Percentiles rank a stretch among this genome's conserved stretches.
These are phyloP conservation scores for Amphipyra berbera DNA, from an alignment of 2,888 invertebrate genomes.

Conservation along the genomic window DNA sequence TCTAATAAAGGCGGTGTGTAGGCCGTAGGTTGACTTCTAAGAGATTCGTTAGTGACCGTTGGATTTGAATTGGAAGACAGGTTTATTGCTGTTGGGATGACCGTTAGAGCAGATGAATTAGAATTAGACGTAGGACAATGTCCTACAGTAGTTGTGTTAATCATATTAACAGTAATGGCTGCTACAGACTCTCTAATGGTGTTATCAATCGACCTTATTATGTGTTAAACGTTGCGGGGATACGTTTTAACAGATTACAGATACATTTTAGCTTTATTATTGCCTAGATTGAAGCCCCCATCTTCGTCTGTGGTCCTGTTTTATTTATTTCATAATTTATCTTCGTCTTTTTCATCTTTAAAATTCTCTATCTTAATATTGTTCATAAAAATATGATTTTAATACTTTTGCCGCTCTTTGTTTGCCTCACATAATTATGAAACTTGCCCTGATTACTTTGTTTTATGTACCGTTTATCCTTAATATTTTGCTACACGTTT, in stretches of 20 bases:
- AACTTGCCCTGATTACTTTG: constrained; percentile 11
- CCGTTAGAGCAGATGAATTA: constrained; percentile 36
- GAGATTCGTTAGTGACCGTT: constrained; percentile 38
- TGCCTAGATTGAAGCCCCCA: too few species aligned
- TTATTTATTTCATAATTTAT: too few species aligned
- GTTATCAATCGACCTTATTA: background rate
- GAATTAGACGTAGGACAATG: constrained; percentile 35
- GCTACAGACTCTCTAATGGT: constrained; percentile 11
- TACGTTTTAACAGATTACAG: too few species aligned
- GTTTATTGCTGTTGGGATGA: constrained; percentile 11
- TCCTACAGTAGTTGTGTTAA: constrained; percentile 27
- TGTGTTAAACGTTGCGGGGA: background rate
- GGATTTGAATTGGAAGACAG: constrained; percentile 33
- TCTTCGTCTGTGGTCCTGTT: too few species aligned
- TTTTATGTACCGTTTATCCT: constrained; percentile 7
- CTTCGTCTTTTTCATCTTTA: too few species aligned
- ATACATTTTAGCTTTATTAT: background rate
- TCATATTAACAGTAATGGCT: constrained; percentile 31
- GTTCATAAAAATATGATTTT: too few species aligned
- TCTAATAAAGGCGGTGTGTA: constrained; percentile 49
- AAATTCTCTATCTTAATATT: too few species aligned
- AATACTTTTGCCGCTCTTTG: background rate
- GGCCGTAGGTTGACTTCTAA: constrained; percentile 30
- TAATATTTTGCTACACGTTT: constrained; percentile 22
- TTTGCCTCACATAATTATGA: background rate